Conservation (phyloP, 2,797 vertebrate genomes). For the Ambastaia sidthimunki region DNA sequence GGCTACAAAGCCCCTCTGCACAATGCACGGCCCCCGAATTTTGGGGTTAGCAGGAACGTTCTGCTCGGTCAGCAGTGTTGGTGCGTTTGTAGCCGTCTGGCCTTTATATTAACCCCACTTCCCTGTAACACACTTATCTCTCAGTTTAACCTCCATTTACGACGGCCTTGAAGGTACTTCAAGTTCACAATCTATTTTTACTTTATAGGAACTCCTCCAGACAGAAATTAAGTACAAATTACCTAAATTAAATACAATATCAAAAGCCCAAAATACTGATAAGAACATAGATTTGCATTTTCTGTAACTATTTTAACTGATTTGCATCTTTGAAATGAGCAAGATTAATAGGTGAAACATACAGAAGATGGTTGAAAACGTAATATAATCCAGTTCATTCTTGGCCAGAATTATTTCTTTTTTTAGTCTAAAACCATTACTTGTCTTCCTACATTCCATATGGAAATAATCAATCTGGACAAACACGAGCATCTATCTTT, state of each 20-base stretch:
- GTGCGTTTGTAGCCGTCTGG: constrained; percentile 38
- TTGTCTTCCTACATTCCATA: neutral
- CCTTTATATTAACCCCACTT: constrained; percentile 38
- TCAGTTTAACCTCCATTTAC: neutral
- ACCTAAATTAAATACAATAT: neutral
- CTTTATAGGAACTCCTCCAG: neutral
- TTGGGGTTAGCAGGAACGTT: constrained; percentile 26
- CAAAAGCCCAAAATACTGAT: neutral
- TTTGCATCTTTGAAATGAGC: neutral
- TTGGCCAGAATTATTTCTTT: neutral
- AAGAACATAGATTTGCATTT: neutral
- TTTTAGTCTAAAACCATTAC: neutral
- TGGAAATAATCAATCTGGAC: constrained; percentile 12
- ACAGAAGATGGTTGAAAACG: neutral
- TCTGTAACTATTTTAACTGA: neutral
- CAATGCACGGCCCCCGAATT: constrained; percentile 42
- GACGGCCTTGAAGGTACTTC: too few relatives aligned
- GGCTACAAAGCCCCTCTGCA: constrained; percentile 38
- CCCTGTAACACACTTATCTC: constrained; percentile 11
- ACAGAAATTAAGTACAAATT: neutral
- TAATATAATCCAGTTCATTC: neutral
- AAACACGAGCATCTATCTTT: neutral
- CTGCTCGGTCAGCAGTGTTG: constrained; percentile 43
- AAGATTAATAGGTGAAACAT: neutral
- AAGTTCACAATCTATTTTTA: too few relatives aligned